Conservation (phyloP, 2,113 vertebrate species). For the Edolisoma coerulescens region DNA sequence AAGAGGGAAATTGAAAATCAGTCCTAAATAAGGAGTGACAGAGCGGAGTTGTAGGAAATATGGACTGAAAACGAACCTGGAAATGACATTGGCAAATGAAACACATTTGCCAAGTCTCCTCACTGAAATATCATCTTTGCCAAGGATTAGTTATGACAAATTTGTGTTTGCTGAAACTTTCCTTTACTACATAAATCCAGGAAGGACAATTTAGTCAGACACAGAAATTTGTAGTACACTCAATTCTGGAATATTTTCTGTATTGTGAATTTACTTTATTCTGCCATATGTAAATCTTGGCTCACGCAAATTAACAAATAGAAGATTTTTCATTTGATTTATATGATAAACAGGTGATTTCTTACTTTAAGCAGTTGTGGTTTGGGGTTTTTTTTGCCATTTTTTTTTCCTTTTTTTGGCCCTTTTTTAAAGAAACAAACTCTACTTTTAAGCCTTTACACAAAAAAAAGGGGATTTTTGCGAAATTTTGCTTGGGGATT, state of each 20-base stretch:
- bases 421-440: not conserved
- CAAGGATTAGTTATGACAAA: not conserved
- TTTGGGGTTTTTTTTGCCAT: not conserved
- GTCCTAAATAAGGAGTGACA: not conserved
- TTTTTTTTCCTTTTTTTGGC: fast-evolving
- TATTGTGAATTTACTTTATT: not conserved
- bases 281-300: not conserved
- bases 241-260: not conserved
- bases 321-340: not conserved
- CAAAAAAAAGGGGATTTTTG: not conserved
- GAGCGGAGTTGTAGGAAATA: not conserved
- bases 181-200: not conserved
- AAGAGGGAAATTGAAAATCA: not conserved
- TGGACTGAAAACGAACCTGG: not conserved
- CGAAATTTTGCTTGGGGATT: not conserved
- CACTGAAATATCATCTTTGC: not conserved
- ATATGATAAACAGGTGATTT: not conserved
- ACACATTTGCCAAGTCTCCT: not conserved
- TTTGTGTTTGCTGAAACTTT: not conserved
- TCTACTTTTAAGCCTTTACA: not conserved
- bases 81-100: not conserved
- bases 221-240: not conserved
- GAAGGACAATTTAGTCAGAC: not conserved
- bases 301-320: not conserved
- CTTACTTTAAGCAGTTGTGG: not conserved